A percentile compares a stretch with the other conserved stretches of the same genome.
These are phyloP conservation scores for Characodon lateralis DNA, from an alignment of 2,797 vertebrate species.

Conservation along the genomic window DNA sequence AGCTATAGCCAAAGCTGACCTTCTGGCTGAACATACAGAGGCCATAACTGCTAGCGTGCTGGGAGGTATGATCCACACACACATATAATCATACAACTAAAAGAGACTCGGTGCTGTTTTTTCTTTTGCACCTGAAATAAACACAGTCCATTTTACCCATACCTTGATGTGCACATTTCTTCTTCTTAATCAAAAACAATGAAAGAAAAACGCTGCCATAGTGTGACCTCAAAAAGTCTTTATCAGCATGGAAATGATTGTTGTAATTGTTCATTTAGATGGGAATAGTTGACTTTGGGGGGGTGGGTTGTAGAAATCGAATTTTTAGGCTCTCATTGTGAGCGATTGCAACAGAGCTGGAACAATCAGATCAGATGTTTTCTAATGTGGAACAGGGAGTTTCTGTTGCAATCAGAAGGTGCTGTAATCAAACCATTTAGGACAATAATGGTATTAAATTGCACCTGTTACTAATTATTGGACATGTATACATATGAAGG, in stretches of 20 bases:
- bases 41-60: conserved; percentile 87
- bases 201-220: conserved; percentile 1
- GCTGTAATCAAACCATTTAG: conserved; percentile 20
- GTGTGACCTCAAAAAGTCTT: background rate
- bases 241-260: background rate
- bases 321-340: conserved; percentile 2
- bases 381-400: conserved; percentile 41
- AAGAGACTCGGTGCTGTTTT: background rate
- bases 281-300: conserved; percentile 17
- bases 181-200: background rate
- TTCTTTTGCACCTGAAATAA: conserved; percentile 23
- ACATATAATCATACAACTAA: conserved; percentile 7
- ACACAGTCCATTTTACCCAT: conserved; percentile 9
- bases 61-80: conserved; percentile 82
- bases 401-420: conserved; percentile 37
- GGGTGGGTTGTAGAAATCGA: conserved; percentile 6
- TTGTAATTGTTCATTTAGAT: conserved; percentile 23
- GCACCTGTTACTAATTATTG: conserved; percentile 28
- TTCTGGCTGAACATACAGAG: conserved; percentile 90
- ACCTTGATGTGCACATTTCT: background rate
- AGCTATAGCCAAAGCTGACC: conserved; percentile 88
- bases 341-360: conserved; percentile 24
- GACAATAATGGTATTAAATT: conserved; percentile 27
- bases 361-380: conserved; percentile 46
- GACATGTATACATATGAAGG: background rate